Conservation (phyloP, 2,888 invertebrate species). For the Prostheceraeus crozeri region DNA sequence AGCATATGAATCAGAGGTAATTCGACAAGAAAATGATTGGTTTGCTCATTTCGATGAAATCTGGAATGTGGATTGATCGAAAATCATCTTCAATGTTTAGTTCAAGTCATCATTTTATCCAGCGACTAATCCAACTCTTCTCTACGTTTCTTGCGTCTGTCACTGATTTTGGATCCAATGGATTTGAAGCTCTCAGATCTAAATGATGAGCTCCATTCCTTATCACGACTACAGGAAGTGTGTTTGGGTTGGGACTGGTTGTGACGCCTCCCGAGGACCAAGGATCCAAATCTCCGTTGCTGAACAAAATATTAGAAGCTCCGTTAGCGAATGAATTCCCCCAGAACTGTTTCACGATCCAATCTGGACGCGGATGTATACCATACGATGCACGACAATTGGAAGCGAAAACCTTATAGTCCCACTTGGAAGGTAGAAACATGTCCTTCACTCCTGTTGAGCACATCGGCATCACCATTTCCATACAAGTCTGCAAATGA, state of each 20-base stretch:
- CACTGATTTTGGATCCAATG: slow-evolving; percentile 47
- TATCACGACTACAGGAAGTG: slow-evolving; percentile 42
- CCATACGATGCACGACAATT: slow-evolving; percentile 67
- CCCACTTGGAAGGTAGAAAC: slow-evolving; percentile 72
- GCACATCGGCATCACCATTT: slow-evolving; percentile 94
- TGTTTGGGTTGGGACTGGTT: neutral
- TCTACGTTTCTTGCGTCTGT: slow-evolving; percentile 46
- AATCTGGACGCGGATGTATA: slow-evolving; percentile 64
- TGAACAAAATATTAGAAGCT: slow-evolving; percentile 63
- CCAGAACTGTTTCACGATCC: slow-evolving; percentile 71
- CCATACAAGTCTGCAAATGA: slow-evolving; percentile 83
- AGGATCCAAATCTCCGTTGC: slow-evolving; percentile 59
- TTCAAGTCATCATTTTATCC: slow-evolving; percentile 44
- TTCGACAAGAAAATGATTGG: too few species aligned
- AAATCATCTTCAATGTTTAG: too few species aligned
- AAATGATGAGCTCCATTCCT: slow-evolving; percentile 51
- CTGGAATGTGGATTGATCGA: too few species aligned
- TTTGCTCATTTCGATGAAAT: too few species aligned
- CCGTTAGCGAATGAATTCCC: slow-evolving; percentile 65
- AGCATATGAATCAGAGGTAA: too few species aligned
- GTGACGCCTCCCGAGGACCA: slow-evolving; percentile 59
- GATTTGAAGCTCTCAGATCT: slow-evolving; percentile 47
- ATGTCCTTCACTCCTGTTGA: slow-evolving; percentile 69
- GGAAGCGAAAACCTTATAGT: slow-evolving; percentile 64
- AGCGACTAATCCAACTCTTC: slow-evolving; percentile 44